phyloP scores from a whole-genome alignment of 1,140 invertebrate genomes.

The Caenorhabditis inopinata region DNA sequence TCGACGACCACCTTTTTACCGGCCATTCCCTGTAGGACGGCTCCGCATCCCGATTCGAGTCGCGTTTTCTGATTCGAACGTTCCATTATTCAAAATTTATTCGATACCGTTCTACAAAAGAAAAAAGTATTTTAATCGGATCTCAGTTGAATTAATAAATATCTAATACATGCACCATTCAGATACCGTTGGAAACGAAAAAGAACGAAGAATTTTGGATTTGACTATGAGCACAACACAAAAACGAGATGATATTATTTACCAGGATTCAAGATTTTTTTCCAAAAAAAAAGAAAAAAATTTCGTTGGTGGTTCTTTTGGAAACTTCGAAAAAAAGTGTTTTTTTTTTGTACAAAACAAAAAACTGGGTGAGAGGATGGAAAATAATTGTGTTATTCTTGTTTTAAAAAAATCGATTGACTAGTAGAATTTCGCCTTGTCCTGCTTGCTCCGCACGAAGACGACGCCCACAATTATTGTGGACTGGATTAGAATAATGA shows the following conservation, averaged over 20 bases:
- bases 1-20: background rate
- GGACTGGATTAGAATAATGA: conserved; percentile 54
- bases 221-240: conserved; percentile 1
- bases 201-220: background rate
- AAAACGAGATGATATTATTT: background rate
- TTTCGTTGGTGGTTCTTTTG: background rate
- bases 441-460: conserved; percentile 62
- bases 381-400: background rate
- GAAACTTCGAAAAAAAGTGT: background rate
- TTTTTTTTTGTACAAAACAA: background rate
- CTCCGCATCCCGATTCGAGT: background rate
- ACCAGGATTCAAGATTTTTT: background rate
- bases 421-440: conserved; percentile 66
- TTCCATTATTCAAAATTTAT: conserved; percentile 7
- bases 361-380: background rate
- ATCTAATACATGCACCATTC: background rate
- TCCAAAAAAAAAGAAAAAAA: background rate
- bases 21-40: background rate
- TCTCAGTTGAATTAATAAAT: too few relatives aligned
- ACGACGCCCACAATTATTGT: conserved; percentile 57
- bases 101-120: background rate
- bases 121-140: too few relatives aligned
- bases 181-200: background rate
- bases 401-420: background rate
- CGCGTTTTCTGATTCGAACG: background rate